These are phyloP conservation scores for Pediacus dermestoides DNA, from an alignment of 2,888 invertebrate genomes.

Conservation along the genomic window DNA sequence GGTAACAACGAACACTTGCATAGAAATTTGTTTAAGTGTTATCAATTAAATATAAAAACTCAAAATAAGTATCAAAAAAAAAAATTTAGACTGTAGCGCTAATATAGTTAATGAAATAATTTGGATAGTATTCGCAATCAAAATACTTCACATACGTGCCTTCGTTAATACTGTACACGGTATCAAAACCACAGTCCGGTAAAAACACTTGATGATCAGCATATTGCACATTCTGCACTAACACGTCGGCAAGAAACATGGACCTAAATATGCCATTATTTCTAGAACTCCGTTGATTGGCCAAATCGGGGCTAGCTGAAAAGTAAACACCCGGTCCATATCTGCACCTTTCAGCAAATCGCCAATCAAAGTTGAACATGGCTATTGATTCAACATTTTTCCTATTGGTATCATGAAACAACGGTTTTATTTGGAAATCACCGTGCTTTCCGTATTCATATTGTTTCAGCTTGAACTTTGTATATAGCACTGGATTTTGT, in stretches of 20 bases:
- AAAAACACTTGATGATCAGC: conserved; percentile 24
- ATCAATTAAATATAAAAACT: too few relatives aligned
- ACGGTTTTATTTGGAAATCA: conserved; percentile 12
- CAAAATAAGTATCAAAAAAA: too few relatives aligned
- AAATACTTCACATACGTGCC: conserved; percentile 43
- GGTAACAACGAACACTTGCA: too few relatives aligned
- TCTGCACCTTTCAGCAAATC: conserved; percentile 31
- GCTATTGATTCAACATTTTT: conserved; percentile 34
- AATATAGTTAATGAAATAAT: conserved; percentile 37
- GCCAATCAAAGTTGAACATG: conserved; percentile 38
- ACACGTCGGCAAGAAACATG: conserved; percentile 40
- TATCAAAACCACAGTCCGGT: conserved; percentile 36
- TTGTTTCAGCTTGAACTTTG: conserved; percentile 32
- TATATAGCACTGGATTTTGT: conserved; percentile 35
- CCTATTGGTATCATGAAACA: conserved; percentile 36
- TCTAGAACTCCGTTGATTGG: conserved; percentile 32
- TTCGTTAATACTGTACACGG: conserved; percentile 32
- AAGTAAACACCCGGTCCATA: conserved; percentile 42
- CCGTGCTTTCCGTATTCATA: conserved; percentile 32
- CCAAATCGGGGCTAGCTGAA: conserved; percentile 32
- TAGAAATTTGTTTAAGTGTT: too few relatives aligned
- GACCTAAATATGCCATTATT: conserved; percentile 30
- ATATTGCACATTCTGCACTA: conserved; percentile 30
- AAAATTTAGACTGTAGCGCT: too few relatives aligned
- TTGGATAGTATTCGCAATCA: conserved; percentile 44